phyloP scores from a whole-genome alignment of 2,797 vertebrate genomes.

The Pseudotriccus pelzelni region DNA sequence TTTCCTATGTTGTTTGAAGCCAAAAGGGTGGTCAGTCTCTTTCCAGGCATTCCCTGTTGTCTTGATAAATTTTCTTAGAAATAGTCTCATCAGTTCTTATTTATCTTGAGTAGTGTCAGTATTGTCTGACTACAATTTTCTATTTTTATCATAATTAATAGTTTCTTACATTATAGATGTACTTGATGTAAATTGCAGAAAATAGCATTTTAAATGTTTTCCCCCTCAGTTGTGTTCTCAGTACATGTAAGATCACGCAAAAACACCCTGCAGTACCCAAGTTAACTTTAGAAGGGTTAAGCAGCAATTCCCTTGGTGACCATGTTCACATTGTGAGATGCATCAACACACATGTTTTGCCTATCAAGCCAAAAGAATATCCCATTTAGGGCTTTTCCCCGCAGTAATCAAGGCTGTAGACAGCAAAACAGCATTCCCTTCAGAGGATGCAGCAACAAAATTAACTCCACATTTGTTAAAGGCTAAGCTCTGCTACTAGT shows the following conservation, averaged over 20 bases:
- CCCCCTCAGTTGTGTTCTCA: conserved; percentile 34
- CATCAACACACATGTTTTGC: conserved; percentile 45
- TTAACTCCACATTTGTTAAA: neutral
- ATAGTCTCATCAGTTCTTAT: too few species aligned
- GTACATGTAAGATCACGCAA: neutral
- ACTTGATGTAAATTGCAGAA: conserved; percentile 38
- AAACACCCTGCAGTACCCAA: neutral
- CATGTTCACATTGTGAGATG: neutral
- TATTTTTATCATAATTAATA: neutral
- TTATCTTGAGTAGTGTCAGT: neutral
- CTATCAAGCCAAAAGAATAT: conserved; percentile 31
- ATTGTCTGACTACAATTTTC: neutral
- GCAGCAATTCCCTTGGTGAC: conserved; percentile 29
- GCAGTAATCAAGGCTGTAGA: conserved; percentile 42
- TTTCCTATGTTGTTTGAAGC: conserved; percentile 17
- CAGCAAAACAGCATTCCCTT: conserved; percentile 77
- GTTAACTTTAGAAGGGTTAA: conserved; percentile 1
- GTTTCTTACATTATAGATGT: neutral
- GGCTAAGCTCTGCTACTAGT: neutral
- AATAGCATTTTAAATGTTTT: neutral
- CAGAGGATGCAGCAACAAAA: neutral
- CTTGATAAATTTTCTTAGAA: neutral
- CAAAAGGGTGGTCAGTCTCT: neutral
- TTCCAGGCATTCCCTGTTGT: neutral
- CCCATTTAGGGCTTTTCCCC: conserved; percentile 48